Percentiles rank a stretch among this genome's conserved stretches.
Evolutionary conservation across 2,113 vertebrate species (phyloP).

Genomic region (Podarcis raffonei): DNA sequence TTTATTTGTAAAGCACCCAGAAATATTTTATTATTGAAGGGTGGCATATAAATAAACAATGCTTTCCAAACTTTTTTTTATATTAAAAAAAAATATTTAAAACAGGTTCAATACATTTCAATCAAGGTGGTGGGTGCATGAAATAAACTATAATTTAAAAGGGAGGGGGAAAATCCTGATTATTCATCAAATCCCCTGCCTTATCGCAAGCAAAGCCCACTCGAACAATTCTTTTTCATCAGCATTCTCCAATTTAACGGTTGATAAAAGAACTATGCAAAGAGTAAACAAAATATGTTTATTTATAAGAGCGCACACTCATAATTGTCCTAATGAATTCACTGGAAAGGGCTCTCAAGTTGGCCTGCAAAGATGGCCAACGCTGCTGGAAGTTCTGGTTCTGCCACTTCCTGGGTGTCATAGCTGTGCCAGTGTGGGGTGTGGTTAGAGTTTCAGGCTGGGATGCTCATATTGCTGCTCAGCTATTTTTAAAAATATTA

Average conservation of each 20-base stretch:
- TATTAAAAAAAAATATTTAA: neutral
- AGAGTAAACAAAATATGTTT: neutral
- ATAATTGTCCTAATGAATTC: too few relatives aligned
- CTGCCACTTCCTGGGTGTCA: neutral
- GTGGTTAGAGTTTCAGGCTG: too few relatives aligned
- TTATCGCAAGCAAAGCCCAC: neutral
- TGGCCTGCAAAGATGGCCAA: neutral
- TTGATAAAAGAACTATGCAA: neutral
- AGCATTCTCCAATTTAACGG: neutral
- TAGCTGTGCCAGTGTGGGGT: neutral
- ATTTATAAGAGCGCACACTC: neutral
- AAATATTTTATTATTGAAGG: neutral
- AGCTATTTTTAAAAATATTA: too few relatives aligned
- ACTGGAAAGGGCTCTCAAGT: neutral
- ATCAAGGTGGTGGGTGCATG: neutral
- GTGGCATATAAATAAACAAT: neutral
- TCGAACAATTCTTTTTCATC: neutral
- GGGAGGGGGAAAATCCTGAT: neutral
- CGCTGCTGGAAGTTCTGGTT: neutral
- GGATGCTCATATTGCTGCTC: too few relatives aligned
- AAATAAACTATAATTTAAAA: neutral
- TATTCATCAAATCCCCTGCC: neutral
- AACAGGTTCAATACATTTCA: neutral
- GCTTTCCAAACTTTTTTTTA: neutral
- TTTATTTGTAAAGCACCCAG: neutral